phyloP scores from a whole-genome alignment of 2,797 vertebrate species.

The Cryptoblepharus egeriae region DNA sequence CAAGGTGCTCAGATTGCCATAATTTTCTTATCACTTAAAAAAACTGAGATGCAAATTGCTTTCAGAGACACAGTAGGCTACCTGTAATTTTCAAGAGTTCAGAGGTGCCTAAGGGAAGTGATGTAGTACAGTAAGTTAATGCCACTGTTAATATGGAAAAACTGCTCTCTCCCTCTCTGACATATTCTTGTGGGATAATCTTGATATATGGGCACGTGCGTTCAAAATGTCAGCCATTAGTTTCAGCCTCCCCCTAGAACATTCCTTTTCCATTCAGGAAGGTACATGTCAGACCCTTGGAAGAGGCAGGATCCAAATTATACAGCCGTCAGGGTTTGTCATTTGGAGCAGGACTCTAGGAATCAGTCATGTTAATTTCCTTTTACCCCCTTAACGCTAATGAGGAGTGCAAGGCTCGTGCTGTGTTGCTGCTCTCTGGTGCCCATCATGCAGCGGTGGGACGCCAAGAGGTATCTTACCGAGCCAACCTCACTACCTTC shows the following conservation, averaged over 20 bases:
- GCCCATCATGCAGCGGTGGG: not conserved
- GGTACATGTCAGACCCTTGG: constrained; percentile 55
- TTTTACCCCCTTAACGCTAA: constrained; percentile 33
- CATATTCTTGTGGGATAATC: constrained; percentile 78
- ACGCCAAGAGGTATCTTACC: constrained; percentile 25
- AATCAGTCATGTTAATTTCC: constrained; percentile 53
- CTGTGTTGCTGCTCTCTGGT: constrained; percentile 25
- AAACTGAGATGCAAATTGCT: not conserved
- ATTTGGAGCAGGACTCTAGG: constrained; percentile 58
- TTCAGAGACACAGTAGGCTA: constrained; percentile 52
- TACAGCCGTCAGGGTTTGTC: constrained; percentile 38
- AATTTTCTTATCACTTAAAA: constrained; percentile 60
- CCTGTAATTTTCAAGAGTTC: constrained; percentile 78
- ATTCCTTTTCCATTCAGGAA: constrained; percentile 66
- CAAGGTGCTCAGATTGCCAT: constrained; percentile 60
- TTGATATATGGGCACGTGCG: constrained; percentile 76
- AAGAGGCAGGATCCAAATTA: constrained; percentile 53
- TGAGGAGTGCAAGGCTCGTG: constrained; percentile 37
- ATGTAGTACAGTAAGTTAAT: constrained; percentile 78
- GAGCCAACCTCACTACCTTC: not conserved
- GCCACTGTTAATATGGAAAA: constrained; percentile 80
- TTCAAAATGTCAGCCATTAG: constrained; percentile 83
- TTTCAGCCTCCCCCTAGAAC: constrained; percentile 72
- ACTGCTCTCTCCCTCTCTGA: constrained; percentile 75
- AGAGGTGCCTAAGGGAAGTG: constrained; percentile 71